Percentiles rank a stretch among this genome's conserved stretches.
These are phyloP conservation scores for Teleogryllus oceanicus DNA, from an alignment of 2,888 invertebrate genomes.

Conservation along the genomic window DNA sequence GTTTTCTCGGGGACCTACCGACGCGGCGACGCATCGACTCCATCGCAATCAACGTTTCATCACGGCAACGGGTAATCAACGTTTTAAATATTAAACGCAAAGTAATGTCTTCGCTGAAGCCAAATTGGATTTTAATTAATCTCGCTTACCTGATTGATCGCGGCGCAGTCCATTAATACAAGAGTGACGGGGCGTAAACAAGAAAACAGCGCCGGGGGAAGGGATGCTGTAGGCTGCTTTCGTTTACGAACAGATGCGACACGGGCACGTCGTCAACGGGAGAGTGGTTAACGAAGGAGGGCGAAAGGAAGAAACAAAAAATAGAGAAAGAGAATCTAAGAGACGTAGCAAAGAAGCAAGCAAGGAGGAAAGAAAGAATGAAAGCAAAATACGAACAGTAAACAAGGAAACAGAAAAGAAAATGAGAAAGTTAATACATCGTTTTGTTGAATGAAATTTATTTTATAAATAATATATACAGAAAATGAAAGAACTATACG, in stretches of 20 bases:
- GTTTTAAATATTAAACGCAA: slow-evolving; percentile 18
- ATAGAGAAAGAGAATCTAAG: not conserved
- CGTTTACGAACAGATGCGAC: too few relatives aligned
- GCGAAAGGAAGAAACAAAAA: not conserved
- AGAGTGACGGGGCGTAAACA: not conserved
- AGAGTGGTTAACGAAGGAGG: not conserved
- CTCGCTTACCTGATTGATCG: not conserved
- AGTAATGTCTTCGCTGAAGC: not conserved
- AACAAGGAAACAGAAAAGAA: too few relatives aligned
- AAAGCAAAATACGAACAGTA: too few relatives aligned
- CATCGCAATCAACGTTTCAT: slow-evolving; percentile 2
- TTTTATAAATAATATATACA: too few relatives aligned
- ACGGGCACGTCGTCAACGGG: too few relatives aligned
- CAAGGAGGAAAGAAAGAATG: too few relatives aligned
- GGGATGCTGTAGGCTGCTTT: not conserved
- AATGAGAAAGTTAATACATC: too few relatives aligned
- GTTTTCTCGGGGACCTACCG: not conserved
- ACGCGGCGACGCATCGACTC: not conserved
- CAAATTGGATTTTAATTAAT: slow-evolving; percentile 9
- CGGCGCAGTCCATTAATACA: slow-evolving; percentile 1
- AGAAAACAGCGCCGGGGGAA: not conserved
- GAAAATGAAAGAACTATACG: too few relatives aligned
- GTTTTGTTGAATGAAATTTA: too few relatives aligned
- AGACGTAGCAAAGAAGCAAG: too few relatives aligned
- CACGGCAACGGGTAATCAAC: not conserved